These are phyloP conservation scores for Microctenopoma stevenorrisi DNA, from an alignment of 2,797 vertebrate species.

Conservation along the genomic window DNA sequence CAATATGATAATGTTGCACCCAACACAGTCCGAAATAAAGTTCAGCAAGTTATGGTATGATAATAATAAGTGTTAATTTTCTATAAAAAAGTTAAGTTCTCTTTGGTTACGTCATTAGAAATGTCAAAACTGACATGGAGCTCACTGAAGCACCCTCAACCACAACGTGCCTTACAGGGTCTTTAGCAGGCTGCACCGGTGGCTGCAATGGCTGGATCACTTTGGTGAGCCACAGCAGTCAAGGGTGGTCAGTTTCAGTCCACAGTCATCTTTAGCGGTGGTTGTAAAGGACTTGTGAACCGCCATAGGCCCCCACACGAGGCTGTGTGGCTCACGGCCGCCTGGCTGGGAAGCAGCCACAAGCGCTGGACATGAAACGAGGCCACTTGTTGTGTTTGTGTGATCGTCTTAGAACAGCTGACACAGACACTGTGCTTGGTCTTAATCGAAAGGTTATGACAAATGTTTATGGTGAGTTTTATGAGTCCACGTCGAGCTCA, in stretches of 20 bases:
- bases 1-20: slow-evolving; percentile 24
- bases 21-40: slow-evolving; percentile 13
- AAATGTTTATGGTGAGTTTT: neutral
- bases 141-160: neutral
- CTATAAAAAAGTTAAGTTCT: neutral
- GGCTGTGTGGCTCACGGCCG: slow-evolving; percentile 21
- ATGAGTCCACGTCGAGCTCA: neutral
- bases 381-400: neutral
- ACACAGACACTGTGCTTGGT: neutral
- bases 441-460: neutral
- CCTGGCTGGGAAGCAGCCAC: slow-evolving; percentile 6
- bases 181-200: slow-evolving; percentile 15
- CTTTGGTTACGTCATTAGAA: neutral
- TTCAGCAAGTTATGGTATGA: slow-evolving; percentile 8
- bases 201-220: slow-evolving; percentile 3
- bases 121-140: neutral
- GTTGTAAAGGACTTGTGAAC: slow-evolving; percentile 28
- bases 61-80: too few relatives aligned
- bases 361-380: neutral
- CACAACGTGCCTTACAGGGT: slow-evolving; percentile 17
- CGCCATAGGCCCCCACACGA: slow-evolving; percentile 13
- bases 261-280: slow-evolving; percentile 27
- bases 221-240: slow-evolving; percentile 43
- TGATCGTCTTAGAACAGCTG: neutral
- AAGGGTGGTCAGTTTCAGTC: slow-evolving; percentile 30